These are phyloP conservation scores for Nomada fucata DNA, from an alignment of 2,888 invertebrate species.

Conservation along the genomic window DNA sequence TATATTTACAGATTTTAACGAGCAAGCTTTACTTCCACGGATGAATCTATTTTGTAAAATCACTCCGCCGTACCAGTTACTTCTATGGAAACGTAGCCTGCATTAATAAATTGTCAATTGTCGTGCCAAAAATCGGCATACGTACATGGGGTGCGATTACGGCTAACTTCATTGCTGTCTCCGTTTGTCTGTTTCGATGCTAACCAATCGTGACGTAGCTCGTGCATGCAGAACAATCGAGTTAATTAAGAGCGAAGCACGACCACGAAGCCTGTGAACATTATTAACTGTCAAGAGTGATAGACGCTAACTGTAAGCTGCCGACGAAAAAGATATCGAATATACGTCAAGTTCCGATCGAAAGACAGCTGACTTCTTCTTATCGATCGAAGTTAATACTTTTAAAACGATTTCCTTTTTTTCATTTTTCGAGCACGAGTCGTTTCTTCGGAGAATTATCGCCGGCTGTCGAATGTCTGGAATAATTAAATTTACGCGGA, in stretches of 20 bases:
- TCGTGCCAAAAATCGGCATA: neutral
- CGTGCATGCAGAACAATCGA: neutral
- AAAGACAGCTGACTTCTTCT: too few relatives aligned
- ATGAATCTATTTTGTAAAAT: too few relatives aligned
- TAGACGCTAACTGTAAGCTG: neutral
- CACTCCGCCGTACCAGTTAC: too few relatives aligned
- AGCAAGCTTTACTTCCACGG: too few relatives aligned
- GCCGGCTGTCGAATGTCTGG: too few relatives aligned
- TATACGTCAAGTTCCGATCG: neutral
- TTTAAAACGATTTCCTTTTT: neutral
- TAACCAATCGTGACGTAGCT: neutral
- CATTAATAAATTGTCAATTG: neutral
- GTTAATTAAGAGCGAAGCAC: slow-evolving; percentile 22
- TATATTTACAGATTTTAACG: too few relatives aligned
- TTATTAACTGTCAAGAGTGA: neutral
- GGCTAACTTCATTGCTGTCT: neutral
- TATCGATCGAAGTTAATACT: neutral
- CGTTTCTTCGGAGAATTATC: neutral
- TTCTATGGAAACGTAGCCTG: too few relatives aligned
- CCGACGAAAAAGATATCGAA: neutral
- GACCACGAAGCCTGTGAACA: slow-evolving; percentile 8
- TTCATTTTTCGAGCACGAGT: neutral
- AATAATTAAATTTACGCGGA: too few relatives aligned
- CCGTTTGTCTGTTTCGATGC: neutral
- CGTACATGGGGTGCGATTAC: neutral